Percentiles rank a stretch among this genome's conserved stretches.
phyloP scores from a whole-genome alignment of 2,888 invertebrate species.

The Metellina segmentata region DNA sequence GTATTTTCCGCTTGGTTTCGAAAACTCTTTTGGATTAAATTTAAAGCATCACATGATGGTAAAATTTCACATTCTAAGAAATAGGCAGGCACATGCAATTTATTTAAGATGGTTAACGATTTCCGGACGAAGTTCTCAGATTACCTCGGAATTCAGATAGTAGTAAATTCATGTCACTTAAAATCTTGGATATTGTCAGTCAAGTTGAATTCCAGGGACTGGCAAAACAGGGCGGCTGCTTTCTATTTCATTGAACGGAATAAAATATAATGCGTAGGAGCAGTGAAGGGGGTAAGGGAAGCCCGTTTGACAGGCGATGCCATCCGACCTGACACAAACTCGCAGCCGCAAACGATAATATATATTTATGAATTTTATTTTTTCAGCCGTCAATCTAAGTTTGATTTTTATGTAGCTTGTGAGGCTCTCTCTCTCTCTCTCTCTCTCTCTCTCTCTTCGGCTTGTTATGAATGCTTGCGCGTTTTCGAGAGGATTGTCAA shows the following conservation, averaged over 20 bases:
- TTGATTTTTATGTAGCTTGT: constrained; percentile 52
- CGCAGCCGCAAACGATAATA: constrained; percentile 64
- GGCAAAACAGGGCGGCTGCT: neutral
- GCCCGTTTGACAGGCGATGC: constrained; percentile 53
- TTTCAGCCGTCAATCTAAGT: constrained; percentile 46
- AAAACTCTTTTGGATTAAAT: too few relatives aligned
- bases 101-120: neutral
- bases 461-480: constrained; percentile 44
- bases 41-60: too few relatives aligned
- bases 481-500: constrained; percentile 8
- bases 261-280: constrained; percentile 1
- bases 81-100: neutral
- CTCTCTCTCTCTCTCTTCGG: too few relatives aligned
- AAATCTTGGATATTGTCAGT: constrained; percentile 51
- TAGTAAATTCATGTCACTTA: constrained; percentile 32
- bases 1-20: too few relatives aligned
- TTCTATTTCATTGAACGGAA: constrained; percentile 27
- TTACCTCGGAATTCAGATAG: constrained; percentile 14
- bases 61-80: too few relatives aligned
- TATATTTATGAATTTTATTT: constrained; percentile 73
- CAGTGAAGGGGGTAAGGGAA: neutral
- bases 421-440: too few relatives aligned
- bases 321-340: constrained; percentile 59
- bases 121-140: neutral
- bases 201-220: constrained; percentile 51